Conservation (phyloP, 2,888 invertebrate genomes). For the Ormyrus labotus region DNA sequence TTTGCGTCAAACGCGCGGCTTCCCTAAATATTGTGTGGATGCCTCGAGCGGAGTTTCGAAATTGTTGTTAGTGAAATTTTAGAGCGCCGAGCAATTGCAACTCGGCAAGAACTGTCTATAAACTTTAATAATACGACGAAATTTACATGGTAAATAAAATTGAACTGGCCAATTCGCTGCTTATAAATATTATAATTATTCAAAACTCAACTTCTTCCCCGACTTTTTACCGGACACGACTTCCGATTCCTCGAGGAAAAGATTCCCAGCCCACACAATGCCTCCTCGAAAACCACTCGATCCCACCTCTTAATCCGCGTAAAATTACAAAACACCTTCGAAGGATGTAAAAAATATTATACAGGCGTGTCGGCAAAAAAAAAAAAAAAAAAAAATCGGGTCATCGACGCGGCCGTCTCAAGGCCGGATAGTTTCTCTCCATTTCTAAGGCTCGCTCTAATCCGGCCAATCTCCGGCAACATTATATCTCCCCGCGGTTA, state of each 20-base stretch:
- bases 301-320: slow-evolving; percentile 7
- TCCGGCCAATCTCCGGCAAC: neutral
- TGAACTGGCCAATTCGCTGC: no score
- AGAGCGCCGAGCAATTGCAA: neutral
- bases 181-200: no score
- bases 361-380: neutral
- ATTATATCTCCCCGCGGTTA: neutral
- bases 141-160: no score
- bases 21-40: neutral
- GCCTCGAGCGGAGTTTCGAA: neutral
- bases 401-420: neutral
- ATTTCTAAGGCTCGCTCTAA: neutral
- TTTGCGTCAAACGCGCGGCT: neutral
- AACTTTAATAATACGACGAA: no score
- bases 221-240: no score
- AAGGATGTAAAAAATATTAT: no score
- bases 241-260: no score
- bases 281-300: neutral
- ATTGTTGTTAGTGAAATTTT: slow-evolving; percentile 3
- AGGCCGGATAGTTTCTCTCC: neutral
- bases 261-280: no score
- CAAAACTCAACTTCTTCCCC: no score
- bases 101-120: no score
- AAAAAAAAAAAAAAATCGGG: neutral
- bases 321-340: slow-evolving; percentile 18